Conservation (phyloP, 2,797 vertebrate genomes). For the Falco biarmicus region DNA sequence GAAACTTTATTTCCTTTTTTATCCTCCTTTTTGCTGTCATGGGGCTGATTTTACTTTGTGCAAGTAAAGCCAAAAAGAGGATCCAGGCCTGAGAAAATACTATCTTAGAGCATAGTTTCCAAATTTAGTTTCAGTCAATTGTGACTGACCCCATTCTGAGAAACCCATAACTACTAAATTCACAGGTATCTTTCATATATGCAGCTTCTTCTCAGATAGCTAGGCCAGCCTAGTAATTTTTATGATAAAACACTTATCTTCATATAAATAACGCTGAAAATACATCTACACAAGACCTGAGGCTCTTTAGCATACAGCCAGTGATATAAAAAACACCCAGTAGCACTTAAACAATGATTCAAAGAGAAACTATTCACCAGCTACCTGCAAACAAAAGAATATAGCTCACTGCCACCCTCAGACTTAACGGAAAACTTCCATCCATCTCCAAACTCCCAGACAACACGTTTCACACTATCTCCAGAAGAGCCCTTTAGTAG, state of each 20-base stretch:
- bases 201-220: background rate
- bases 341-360: background rate
- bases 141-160: background rate
- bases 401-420: background rate
- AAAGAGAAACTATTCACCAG: background rate
- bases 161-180: background rate
- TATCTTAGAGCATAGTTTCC: background rate
- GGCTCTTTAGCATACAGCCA: background rate
- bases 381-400: background rate
- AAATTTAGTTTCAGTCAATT: slow-evolving; percentile 1
- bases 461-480: background rate
- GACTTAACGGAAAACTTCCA: background rate
- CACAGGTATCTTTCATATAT: background rate
- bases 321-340: background rate
- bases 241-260: background rate
- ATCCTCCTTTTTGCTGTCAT: background rate
- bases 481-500: background rate
- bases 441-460: background rate
- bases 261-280: background rate
- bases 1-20: background rate
- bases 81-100: background rate
- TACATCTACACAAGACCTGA: background rate
- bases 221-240: background rate
- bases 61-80: background rate
- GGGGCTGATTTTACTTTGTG: background rate